Conservation (phyloP, 2,797 vertebrate genomes). For the Cephalopachus bancanus region DNA sequence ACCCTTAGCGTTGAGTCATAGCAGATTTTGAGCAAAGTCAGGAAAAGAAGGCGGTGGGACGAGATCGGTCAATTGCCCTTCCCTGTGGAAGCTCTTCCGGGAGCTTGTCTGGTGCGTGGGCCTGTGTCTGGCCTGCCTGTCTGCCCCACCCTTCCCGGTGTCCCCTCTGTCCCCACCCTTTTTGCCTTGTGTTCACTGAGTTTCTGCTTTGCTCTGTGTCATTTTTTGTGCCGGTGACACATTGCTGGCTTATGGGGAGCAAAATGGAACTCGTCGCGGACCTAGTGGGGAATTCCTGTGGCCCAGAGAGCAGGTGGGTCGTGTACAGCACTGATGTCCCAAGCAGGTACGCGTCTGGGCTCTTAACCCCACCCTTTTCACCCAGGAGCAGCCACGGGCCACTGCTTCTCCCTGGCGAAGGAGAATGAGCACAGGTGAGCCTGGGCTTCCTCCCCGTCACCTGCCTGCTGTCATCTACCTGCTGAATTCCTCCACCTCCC, state of each 20-base stretch:
- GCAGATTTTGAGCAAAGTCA: background rate
- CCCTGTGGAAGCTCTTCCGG: background rate
- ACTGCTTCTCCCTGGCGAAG: background rate
- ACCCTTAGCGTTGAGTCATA: background rate
- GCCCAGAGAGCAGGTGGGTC: background rate
- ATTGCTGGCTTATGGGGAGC: background rate
- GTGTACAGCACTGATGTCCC: background rate
- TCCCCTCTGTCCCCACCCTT: background rate
- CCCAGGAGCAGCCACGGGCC: background rate
- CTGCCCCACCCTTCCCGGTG: background rate
- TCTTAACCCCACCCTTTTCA: background rate
- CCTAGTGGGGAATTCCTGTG: conserved; percentile 14
- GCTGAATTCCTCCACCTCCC: background rate
- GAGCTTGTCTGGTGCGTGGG: background rate
- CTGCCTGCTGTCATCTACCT: background rate
- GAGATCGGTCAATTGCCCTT: background rate
- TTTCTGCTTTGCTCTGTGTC: background rate
- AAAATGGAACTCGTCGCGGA: background rate
- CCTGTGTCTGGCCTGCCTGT: background rate
- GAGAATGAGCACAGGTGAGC: background rate
- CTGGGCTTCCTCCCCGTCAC: background rate
- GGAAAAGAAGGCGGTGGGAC: background rate
- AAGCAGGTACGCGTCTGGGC: background rate
- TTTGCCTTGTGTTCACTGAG: background rate
- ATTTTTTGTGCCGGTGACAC: background rate